A percentile compares a stretch with the other conserved stretches of the same genome.
These are phyloP conservation scores for Gymnodraco acuticeps DNA, from an alignment of 2,797 vertebrate genomes.

Conservation along the genomic window DNA sequence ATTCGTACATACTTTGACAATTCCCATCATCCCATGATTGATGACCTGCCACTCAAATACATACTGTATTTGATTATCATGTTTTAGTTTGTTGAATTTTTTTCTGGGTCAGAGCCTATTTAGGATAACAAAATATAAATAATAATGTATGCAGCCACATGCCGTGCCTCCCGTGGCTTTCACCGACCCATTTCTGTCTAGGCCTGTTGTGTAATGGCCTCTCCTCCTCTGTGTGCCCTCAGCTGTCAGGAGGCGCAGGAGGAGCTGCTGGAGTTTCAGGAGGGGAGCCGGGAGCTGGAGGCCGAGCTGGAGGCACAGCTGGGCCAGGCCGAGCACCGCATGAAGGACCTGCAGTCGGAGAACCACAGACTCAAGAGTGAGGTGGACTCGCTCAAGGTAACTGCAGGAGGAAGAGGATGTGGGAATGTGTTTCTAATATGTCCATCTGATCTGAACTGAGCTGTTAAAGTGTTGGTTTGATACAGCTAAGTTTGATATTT, in stretches of 20 bases:
- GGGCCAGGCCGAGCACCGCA: slow-evolving; percentile 92
- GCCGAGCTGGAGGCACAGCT: slow-evolving; percentile 95
- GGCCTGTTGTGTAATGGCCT: slow-evolving; percentile 12
- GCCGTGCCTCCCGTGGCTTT: neutral
- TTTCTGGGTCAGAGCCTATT: slow-evolving; percentile 38
- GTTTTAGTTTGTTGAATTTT: neutral
- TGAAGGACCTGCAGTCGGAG: slow-evolving; percentile 92
- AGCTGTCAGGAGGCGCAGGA: slow-evolving; percentile 94
- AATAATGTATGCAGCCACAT: slow-evolving; percentile 13
- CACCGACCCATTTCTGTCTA: slow-evolving; percentile 41
- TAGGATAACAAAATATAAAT: neutral
- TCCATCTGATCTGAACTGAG: neutral
- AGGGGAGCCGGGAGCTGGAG: slow-evolving; percentile 96
- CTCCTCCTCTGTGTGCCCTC: slow-evolving; percentile 1
- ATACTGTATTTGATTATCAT: too few relatives aligned
- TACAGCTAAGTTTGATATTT: too few relatives aligned
- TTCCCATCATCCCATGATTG: too few relatives aligned
- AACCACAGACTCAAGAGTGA: slow-evolving; percentile 94
- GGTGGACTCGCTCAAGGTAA: slow-evolving; percentile 91
- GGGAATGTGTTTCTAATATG: neutral
- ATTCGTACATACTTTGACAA: too few relatives aligned
- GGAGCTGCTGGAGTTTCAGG: slow-evolving; percentile 96
- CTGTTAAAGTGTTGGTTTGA: too few relatives aligned
- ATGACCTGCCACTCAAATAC: too few relatives aligned
- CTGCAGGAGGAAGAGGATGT: neutral